Evolutionary conservation across 2,888 invertebrate species (phyloP), one percentile per base, ranked within the genome.

Genomic region (Diplazon laetatorius): DNA sequence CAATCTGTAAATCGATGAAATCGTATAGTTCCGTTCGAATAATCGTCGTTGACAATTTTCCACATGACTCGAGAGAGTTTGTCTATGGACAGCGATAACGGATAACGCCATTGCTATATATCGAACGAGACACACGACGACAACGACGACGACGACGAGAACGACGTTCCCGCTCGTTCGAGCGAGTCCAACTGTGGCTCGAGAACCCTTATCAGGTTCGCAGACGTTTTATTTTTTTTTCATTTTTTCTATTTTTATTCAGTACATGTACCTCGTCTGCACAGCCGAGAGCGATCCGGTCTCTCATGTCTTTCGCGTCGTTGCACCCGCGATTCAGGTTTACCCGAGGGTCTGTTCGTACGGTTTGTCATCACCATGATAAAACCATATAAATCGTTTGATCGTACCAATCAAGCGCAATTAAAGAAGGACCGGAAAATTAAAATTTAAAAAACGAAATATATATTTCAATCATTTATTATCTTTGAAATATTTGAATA

Each of bases 111-210:
- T 30, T 12, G 14, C n/a, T n/a, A n/a, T n/a, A n/a, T n/a, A n/a
- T n/a, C n/a, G n/a, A n/a, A n/a, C n/a, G n/a, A n/a, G n/a, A n/a
- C n/a, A n/a, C n/a, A n/a, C n/a, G n/a, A n/a, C n/a, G n/a, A n/a
- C n/a, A n/a, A n/a, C n/a, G n/a, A n/a, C n/a, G n/a, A 55, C 30
- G 6, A 42, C 42, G 37, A 48, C 16, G 48, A 48, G 37, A 44
- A 20, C 66, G 25, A 55, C 10, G 25, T 55, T 55, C 22, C 10
- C 25, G 44, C 22, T 14, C 18, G 42, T 9, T 42, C 62, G 42
- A 52, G 14, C 35, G n/a, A 59, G 39, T 52, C 25, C 10, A 52
- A 62, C 60, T 52, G 42, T n/a, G n/a, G 70, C 70, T 71, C 20
- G 44, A 14, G 30, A 70, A 14, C 60, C 50, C 59, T 50, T 62